phyloP scores from a whole-genome alignment of 2,888 invertebrate species.

The Unio pictorum region DNA sequence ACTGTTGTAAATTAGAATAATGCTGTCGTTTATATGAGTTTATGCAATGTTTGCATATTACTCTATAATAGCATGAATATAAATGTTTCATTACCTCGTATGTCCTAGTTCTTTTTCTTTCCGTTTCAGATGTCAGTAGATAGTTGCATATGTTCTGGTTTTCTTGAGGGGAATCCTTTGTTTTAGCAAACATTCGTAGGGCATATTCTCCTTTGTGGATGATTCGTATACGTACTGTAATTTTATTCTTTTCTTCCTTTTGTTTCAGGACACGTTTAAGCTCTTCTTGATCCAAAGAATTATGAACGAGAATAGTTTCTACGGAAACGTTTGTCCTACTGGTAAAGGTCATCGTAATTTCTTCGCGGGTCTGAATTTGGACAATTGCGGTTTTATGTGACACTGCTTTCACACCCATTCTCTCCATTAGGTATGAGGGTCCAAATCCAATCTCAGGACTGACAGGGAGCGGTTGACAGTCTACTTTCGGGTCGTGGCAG shows the following conservation, averaged over 20 bases:
- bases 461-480: conserved; percentile 32
- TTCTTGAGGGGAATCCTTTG: conserved; percentile 7
- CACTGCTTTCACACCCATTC: conserved; percentile 24
- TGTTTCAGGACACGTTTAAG: conserved; percentile 16
- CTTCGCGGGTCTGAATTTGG: conserved; percentile 14
- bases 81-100: conserved; percentile 11
- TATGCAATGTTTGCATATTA: too few relatives aligned
- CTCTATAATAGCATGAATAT: too few relatives aligned
- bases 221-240: conserved; percentile 19
- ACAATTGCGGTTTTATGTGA: conserved; percentile 32
- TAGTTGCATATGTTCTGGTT: conserved; percentile 33
- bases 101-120: conserved; percentile 6
- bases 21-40: too few relatives aligned
- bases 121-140: conserved; percentile 23
- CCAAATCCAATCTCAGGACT: conserved; percentile 42
- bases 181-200: conserved; percentile 20
- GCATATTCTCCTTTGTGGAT: conserved; percentile 26
- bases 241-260: conserved; percentile 8
- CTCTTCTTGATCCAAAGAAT: conserved; percentile 24
- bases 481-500: conserved; percentile 26
- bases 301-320: conserved; percentile 25
- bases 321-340: conserved; percentile 22
- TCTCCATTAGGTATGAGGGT: conserved; percentile 26
- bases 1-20: too few relatives aligned
- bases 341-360: conserved; percentile 30